Percentiles rank a stretch among this genome's conserved stretches.
Evolutionary conservation across 2,888 invertebrate genomes (phyloP).

Genomic region (Microplitis deprimator): DNA sequence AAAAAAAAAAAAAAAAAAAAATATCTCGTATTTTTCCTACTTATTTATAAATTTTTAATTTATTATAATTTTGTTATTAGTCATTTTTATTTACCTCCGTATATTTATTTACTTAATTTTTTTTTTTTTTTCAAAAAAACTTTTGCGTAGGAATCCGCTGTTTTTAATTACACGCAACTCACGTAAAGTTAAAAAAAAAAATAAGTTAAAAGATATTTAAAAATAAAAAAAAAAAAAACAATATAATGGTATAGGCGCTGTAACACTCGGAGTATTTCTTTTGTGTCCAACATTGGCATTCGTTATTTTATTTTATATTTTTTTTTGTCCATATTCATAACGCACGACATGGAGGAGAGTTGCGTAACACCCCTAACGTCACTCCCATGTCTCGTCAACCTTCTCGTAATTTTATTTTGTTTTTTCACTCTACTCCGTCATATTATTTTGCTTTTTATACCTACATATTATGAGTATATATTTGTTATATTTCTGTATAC

Average conservation of each 20-base stretch:
- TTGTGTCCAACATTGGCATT: slow-evolving; percentile 57
- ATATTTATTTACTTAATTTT: not conserved
- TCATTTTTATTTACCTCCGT: not conserved
- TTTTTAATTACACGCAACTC: slow-evolving; percentile 53
- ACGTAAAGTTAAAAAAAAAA: slow-evolving; percentile 46
- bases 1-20: not conserved
- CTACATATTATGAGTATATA: slow-evolving; percentile 9
- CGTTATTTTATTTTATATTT: slow-evolving; percentile 54
- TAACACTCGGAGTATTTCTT: slow-evolving; percentile 52
- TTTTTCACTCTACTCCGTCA: slow-evolving; percentile 47
- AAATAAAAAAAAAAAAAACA: slow-evolving; percentile 20
- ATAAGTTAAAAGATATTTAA: slow-evolving; percentile 3
- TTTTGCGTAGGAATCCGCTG: not conserved
- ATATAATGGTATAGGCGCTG: slow-evolving; percentile 28
- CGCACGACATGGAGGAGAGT: slow-evolving; percentile 52
- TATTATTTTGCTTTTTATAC: not conserved
- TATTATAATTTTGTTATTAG: not conserved
- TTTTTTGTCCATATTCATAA: slow-evolving; percentile 65
- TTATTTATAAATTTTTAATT: not conserved
- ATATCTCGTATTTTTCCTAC: not conserved
- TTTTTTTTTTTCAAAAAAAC: not conserved
- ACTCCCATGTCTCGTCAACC: slow-evolving; percentile 27
- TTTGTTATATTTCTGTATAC: slow-evolving; percentile 32
- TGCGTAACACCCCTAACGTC: slow-evolving; percentile 52
- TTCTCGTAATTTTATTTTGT: slow-evolving; percentile 27